Conservation (phyloP, 2,888 invertebrate species). For the Campoplex nolae region DNA sequence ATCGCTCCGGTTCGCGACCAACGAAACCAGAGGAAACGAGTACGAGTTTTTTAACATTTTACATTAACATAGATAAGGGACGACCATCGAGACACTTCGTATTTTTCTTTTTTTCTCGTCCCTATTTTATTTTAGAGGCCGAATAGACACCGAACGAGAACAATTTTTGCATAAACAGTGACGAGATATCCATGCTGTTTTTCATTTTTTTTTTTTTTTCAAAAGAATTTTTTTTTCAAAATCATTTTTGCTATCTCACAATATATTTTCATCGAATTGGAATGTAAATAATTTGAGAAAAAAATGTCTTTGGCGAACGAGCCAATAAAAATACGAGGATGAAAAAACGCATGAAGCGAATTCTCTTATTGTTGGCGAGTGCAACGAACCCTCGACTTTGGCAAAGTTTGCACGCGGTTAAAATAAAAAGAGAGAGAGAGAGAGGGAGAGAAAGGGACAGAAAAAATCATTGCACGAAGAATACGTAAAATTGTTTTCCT, state of each 20-base stretch:
- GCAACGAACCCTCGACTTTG: slow-evolving; percentile 12
- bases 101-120: slow-evolving; percentile 1
- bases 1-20: slow-evolving; percentile 21
- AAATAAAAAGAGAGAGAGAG: neutral
- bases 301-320: neutral
- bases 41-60: slow-evolving; percentile 22
- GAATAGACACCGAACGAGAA: neutral
- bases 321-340: neutral
- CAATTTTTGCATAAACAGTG: neutral
- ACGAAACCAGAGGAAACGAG: slow-evolving; percentile 17
- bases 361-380: slow-evolving; percentile 1
- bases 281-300: no score
- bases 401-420: neutral
- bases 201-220: neutral
- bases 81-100: slow-evolving; percentile 8
- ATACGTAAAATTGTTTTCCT: slow-evolving; percentile 45
- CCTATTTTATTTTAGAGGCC: neutral
- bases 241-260: neutral
- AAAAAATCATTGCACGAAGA: slow-evolving; percentile 5
- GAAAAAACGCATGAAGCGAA: neutral
- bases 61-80: slow-evolving; percentile 53
- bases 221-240: neutral
- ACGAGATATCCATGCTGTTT: neutral
- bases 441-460: neutral
- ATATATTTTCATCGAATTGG: neutral